Base-by-base conservation (phyloP, 2,797 vertebrate species). In the Danio jaintianensis region DNA sequence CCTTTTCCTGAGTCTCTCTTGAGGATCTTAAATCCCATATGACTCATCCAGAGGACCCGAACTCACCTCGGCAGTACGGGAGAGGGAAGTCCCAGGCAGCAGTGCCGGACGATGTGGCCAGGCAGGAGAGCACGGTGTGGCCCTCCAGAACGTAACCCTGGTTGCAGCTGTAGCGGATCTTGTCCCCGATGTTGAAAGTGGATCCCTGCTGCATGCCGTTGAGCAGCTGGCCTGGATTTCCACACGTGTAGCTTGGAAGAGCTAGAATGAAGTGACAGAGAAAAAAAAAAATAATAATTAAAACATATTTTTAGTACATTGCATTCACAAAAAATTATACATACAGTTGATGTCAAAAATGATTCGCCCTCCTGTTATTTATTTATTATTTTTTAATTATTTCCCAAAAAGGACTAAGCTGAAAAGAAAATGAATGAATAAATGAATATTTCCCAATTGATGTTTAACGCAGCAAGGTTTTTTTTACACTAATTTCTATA, bases 61-160 rank as follows among this genome's bases (percentile, higher is more conserved):
- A 38, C 86, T 90, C 90, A 99, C 98, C 98, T 97, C 97, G 92
- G 90, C 98, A 99, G 92, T 97, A 96, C 8, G 98, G 98, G 47
- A 99, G 93, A 0, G 98, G 98, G 77, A 99, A 99, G 88, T 99
- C 98, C 98, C 98, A 99, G 40, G 96, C 96, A 77, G 98, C 97
- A 0, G 94, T 95, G 42, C 94, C 95, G 5, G 96, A 93, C 0
- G 94, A 95, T 22, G 89, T 94, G 74, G 96, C 94, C 0, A 97
- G 95, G 90, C 98, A 99, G 10, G 97, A 98, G 48, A 99, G 94
- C 81, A 97, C 91, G 0, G 97, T 97, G 6, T 99, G 98, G 12
- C 98, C 98, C 88, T 99, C 98, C 87, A 99, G 85, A 84, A 98
- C 96, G 55, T 96, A 98, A 62, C 98, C 97, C 0, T 92, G 91